Evolutionary conservation across 2,797 vertebrate species (phyloP), one percentile per base, ranked within the genome.

Genomic region (Enteromius paludinosus): DNA sequence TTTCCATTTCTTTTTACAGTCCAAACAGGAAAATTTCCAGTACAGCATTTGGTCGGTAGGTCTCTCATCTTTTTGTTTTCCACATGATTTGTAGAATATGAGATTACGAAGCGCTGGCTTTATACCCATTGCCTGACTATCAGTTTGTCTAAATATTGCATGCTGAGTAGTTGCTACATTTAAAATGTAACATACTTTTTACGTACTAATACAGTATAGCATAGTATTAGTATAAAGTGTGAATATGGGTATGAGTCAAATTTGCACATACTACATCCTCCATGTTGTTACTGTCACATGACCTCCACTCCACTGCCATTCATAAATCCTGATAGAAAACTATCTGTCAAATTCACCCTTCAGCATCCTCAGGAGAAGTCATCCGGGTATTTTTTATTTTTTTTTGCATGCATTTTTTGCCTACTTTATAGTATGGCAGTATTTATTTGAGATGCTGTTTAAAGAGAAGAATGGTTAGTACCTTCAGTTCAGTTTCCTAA

Each of bases 21-120:
- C 97, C 98, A 10, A 98, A 97, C 89, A 94, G 96, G 83, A 98
- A 98, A 92, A 98, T 99, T 87, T 95, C 97, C 86, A 99, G 97
- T 90, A 98, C 97, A 0, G 97, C 98, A 2, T 99, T 99, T 87
- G 98, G 98, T 89, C 95, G 97, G 98, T 99, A 92, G 95, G 96
- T 75, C 38, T 3, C 14, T 49, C 33, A 5, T 30, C 28, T 43
- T 28, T 54, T 38, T 61, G 23, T 10, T 65, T 79, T 54, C 41
- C 30, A 49, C 45, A 20, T 23, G 33, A 66, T 33, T 43, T 59
- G 38, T 17, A 33, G 12, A 61, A 23, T 61, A 62, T 17, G 4
- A 45, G 52, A 80, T 71, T 61, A 43, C 1, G n/a, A 41, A 43
- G 35, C 5, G 7, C 23, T 69, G 17, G 28, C 28, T 33, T 64